Conservation (phyloP, 2,888 invertebrate genomes). For the Catocala fraxini region DNA sequence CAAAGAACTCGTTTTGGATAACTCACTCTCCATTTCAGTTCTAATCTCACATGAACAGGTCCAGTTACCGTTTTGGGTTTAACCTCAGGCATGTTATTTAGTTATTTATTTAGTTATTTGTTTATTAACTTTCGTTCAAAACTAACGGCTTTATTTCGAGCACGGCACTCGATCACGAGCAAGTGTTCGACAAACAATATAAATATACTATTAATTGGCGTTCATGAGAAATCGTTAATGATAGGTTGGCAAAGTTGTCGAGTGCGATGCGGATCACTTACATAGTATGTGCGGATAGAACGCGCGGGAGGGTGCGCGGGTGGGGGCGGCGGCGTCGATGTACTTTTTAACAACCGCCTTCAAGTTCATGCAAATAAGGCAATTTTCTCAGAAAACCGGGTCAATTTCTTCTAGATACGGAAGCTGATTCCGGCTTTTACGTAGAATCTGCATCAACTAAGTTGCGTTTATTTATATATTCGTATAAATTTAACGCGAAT, state of each 20-base stretch:
- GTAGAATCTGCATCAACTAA: constrained; percentile 50
- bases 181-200: constrained; percentile 6
- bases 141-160: background rate
- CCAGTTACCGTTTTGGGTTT: constrained; percentile 14
- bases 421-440: constrained; percentile 53
- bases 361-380: constrained; percentile 70
- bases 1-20: constrained; percentile 40
- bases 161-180: too few relatives aligned
- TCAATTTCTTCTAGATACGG: constrained; percentile 71
- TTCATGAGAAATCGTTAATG: constrained; percentile 24
- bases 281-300: constrained; percentile 20
- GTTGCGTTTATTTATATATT: constrained; percentile 52
- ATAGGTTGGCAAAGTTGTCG: constrained; percentile 12
- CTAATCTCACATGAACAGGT: constrained; percentile 24
- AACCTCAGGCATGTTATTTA: constrained; percentile 12
- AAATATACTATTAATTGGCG: constrained; percentile 30
- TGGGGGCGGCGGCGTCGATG: constrained; percentile 30
- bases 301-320: too few relatives aligned
- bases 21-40: constrained; percentile 45
- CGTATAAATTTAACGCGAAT: constrained; percentile 21
- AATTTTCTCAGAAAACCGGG: constrained; percentile 74
- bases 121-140: constrained; percentile 24
- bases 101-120: too few relatives aligned
- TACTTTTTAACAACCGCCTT: constrained; percentile 53
- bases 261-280: constrained; percentile 27